Conservation (phyloP, 30 jellyfish, hydroid and myxozoan genomes). For the Cassiopea xamachana region DNA sequence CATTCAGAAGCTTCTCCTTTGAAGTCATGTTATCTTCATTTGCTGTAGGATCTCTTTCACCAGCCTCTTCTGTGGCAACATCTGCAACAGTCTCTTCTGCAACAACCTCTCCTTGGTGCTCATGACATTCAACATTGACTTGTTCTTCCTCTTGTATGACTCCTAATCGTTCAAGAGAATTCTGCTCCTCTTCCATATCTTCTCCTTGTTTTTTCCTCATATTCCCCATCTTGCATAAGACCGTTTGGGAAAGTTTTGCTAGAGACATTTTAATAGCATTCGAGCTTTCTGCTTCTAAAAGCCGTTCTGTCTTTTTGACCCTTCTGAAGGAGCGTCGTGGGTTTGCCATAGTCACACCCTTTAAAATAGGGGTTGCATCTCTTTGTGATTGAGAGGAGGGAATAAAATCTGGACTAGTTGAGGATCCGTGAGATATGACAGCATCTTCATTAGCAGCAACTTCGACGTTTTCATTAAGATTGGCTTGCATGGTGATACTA, state of each 20-base stretch:
- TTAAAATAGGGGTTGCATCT: slow-evolving; percentile 58
- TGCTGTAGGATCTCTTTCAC: neutral
- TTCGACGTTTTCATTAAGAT: neutral
- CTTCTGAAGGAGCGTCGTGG: slow-evolving; percentile 34
- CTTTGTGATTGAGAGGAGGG: slow-evolving; percentile 83
- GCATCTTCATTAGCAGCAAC: neutral
- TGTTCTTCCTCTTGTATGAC: neutral
- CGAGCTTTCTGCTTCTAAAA: neutral
- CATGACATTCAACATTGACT: neutral
- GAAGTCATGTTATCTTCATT: neutral
- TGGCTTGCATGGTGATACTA: too few species aligned
- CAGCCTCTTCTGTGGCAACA: neutral
- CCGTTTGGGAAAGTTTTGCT: neutral
- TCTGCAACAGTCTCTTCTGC: neutral
- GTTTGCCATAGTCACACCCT: slow-evolving; percentile 37
- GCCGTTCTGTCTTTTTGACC: slow-evolving; percentile 16
- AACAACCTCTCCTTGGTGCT: neutral
- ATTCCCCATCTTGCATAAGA: neutral
- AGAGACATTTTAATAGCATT: neutral
- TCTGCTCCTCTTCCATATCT: neutral
- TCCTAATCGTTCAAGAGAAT: neutral
- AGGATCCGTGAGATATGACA: neutral
- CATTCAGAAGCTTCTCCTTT: neutral
- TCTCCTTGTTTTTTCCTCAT: neutral
- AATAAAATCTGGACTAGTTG: slow-evolving; percentile 67